A percentile compares a stretch with the other conserved stretches of the same genome.
phyloP scores from a whole-genome alignment of 2,113 vertebrate genomes.

The Cynopterus brachyotis region DNA sequence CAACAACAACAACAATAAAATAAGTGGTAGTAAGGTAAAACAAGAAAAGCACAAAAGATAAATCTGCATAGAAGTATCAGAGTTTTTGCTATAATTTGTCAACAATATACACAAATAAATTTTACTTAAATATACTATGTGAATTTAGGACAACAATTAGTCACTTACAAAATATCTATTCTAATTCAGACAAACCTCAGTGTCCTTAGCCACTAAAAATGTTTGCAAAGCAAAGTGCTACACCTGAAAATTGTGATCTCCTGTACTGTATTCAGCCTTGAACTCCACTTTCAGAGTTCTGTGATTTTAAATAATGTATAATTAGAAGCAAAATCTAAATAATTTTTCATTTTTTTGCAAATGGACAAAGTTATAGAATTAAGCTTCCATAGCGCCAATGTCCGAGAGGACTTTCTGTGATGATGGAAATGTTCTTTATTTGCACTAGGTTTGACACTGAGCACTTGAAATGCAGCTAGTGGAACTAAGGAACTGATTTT shows the following conservation, averaged over 20 bases:
- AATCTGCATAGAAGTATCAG: neutral
- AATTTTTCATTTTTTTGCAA: neutral
- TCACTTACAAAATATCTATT: neutral
- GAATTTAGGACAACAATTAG: neutral
- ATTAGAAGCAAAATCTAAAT: constrained; percentile 81
- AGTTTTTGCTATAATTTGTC: neutral
- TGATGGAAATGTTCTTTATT: neutral
- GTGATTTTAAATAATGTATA: constrained; percentile 90
- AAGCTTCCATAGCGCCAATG: neutral
- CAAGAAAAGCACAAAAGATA: neutral
- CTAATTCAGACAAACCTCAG: neutral
- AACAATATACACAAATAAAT: neutral
- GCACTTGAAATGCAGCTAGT: neutral
- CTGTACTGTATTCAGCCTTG: constrained; percentile 93
- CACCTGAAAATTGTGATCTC: constrained; percentile 95
- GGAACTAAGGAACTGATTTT: neutral
- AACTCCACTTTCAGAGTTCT: constrained; percentile 86
- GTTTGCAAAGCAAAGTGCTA: constrained; percentile 81
- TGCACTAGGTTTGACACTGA: neutral
- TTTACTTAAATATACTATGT: neutral
- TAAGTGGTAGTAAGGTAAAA: neutral
- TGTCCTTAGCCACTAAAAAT: neutral
- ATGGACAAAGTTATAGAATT: neutral
- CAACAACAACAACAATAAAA: neutral
- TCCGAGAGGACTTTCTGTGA: neutral